These are phyloP conservation scores for Lissonota sp. DNA, from an alignment of 2,888 invertebrate genomes.

Conservation along the genomic window DNA sequence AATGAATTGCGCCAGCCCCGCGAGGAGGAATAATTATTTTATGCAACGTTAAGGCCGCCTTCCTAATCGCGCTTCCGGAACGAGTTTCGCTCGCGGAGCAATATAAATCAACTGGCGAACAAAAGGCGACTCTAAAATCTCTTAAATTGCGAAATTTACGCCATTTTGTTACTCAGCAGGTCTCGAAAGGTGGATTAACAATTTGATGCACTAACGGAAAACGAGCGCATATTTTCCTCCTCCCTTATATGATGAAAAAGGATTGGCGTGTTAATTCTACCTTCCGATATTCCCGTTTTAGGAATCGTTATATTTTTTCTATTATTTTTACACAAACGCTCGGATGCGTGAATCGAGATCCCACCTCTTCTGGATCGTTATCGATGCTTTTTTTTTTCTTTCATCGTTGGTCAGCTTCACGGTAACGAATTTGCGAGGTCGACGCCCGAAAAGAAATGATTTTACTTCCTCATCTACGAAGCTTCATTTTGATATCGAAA, in stretches of 20 bases:
- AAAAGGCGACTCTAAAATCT: too few species aligned
- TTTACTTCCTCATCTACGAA: too few species aligned
- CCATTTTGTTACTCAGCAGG: too few species aligned
- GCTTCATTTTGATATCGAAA: too few species aligned
- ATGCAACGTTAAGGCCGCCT: conserved; percentile 58
- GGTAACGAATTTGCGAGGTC: conserved; percentile 36
- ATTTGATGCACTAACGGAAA: conserved; percentile 52
- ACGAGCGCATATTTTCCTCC: conserved; percentile 43
- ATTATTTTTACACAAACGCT: conserved; percentile 24
- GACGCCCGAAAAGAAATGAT: conserved; percentile 37
- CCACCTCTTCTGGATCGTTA: conserved; percentile 31
- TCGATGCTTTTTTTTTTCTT: background rate
- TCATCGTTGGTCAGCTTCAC: conserved; percentile 12
- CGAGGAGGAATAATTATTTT: conserved; percentile 59
- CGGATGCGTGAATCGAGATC: conserved; percentile 33
- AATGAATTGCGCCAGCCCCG: conserved; percentile 61
- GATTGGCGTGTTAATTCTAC: conserved; percentile 16
- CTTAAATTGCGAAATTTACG: too few species aligned
- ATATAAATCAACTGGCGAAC: background rate
- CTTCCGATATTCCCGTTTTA: conserved; percentile 32
- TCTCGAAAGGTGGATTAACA: background rate
- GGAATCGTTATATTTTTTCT: conserved; percentile 20
- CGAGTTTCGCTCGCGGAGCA: conserved; percentile 48
- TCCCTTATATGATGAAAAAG: conserved; percentile 18
- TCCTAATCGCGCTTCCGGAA: conserved; percentile 65